Evolutionary conservation across 2,888 invertebrate genomes (phyloP), one percentile per base, ranked within the genome.

Genomic region (Odontocolon sp.): DNA sequence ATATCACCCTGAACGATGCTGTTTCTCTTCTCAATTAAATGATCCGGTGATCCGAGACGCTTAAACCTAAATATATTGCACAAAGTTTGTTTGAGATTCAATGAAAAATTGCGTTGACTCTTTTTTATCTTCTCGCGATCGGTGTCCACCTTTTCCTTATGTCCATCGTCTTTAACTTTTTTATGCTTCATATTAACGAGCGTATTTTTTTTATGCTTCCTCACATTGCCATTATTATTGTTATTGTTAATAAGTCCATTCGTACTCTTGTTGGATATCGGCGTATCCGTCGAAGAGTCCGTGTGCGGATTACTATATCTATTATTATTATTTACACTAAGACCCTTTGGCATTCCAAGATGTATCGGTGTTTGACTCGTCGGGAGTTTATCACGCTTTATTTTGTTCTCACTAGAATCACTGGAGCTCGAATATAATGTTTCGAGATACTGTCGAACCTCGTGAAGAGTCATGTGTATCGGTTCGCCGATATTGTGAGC

Each of bases 61-160:
- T 92, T 92, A 86, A 96, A 95, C 84, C 95, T 93, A 90, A 96
- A 96, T 89, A 96, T 94, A 91, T 95, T 96, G 90, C 96, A 96
- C 86, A 97, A 93, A 54, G 96, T 96, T 88, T 96, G 96, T 90
- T 96, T 96, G 75, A 96, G 92, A 90, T 94, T 95, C 70, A 94
- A 89, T 2, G 96, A 95, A 87, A 96, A 93, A 82, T 95, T 93
- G 81, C 90, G 86, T 52, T 90, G 90, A 9, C 94, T 93, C 89
- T 95, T 95, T 87, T 95, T 95, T 77, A 91, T 88, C 80, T 93
- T 93, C 69, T 90, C 90, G 36, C 90, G 88, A 74, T 92, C 92
- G 3, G 88, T 89, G 4, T 91, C 91, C 8, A 89, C 88, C 52
- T 85, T 83, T 5, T 83, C 84, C 54, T 87, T 86, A 57, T 86